Percentiles rank a stretch among this genome's conserved stretches.
Evolutionary conservation across 2,113 vertebrate genomes (phyloP).

Genomic region (Dolichotis patagonum): DNA sequence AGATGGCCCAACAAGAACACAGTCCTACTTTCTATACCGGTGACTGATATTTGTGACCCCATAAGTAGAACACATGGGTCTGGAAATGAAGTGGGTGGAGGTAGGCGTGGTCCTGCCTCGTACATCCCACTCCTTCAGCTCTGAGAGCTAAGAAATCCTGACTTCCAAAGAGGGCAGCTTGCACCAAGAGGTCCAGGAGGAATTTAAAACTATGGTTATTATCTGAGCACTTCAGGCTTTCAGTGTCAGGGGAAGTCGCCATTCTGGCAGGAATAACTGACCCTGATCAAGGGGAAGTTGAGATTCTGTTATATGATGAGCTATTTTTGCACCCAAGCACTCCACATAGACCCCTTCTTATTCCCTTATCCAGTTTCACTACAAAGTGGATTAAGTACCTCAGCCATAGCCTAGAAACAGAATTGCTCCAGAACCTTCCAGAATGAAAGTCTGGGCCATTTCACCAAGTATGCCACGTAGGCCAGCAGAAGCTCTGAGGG

Average conservation of each 20-base stretch:
- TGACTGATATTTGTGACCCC: neutral
- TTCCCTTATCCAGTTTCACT: neutral
- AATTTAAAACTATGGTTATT: neutral
- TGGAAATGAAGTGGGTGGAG: neutral
- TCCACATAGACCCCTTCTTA: neutral
- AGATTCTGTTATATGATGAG: neutral
- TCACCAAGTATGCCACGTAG: neutral
- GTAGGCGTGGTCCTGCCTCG: neutral
- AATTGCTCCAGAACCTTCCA: neutral
- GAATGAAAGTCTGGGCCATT: neutral
- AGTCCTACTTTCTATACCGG: neutral
- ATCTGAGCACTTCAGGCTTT: neutral
- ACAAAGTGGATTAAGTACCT: neutral
- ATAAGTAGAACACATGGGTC: neutral
- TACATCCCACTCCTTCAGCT: neutral
- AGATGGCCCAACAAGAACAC: neutral
- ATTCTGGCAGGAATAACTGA: neutral
- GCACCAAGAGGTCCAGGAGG: neutral
- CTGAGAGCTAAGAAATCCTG: neutral
- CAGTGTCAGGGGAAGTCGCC: neutral
- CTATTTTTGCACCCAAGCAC: neutral
- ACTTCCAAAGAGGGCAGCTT: neutral
- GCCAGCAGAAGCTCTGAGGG: neutral
- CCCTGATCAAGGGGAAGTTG: neutral
- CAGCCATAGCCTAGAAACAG: neutral